These are phyloP conservation scores for Channa argus DNA, from an alignment of 2,113 vertebrate species.

Conservation along the genomic window DNA sequence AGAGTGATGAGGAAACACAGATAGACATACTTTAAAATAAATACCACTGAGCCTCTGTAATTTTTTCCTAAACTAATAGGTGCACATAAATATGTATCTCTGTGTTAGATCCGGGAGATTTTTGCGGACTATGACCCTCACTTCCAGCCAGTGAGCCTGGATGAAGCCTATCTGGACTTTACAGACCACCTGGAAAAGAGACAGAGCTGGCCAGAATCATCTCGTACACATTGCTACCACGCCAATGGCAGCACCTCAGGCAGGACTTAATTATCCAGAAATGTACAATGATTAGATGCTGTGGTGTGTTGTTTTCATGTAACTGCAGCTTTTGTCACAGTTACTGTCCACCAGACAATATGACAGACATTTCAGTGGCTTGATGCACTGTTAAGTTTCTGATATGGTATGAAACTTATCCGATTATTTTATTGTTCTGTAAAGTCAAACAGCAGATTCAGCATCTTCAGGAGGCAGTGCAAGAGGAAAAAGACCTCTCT, in stretches of 20 bases:
- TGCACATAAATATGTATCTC: slow-evolving; percentile 18
- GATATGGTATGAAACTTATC: not conserved
- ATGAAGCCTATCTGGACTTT: slow-evolving; percentile 97
- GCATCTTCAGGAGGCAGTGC: not conserved
- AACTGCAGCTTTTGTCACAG: not conserved
- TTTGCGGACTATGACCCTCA: slow-evolving; percentile 92
- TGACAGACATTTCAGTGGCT: not conserved
- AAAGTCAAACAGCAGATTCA: slow-evolving; percentile 44
- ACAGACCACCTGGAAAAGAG: slow-evolving; percentile 92
- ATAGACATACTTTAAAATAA: not conserved
- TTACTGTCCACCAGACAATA: not conserved
- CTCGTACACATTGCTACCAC: slow-evolving; percentile 81
- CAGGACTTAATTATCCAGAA: slow-evolving; percentile 26
- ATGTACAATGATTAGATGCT: not conserved
- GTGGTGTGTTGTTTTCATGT: not conserved
- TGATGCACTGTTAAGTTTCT: not conserved
- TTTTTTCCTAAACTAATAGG: slow-evolving; percentile 7
- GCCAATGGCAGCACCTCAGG: slow-evolving; percentile 56
- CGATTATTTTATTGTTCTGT: slow-evolving; percentile 5
- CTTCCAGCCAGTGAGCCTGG: slow-evolving; percentile 93
- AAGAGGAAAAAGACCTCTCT: slow-evolving; percentile 77
- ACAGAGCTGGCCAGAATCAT: slow-evolving; percentile 88
- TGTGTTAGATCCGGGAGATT: slow-evolving; percentile 89
- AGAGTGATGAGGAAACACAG: slow-evolving; percentile 34
- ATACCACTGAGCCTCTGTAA: not conserved